These are phyloP conservation scores for Spicauda simplicius DNA, from an alignment of 2,888 invertebrate genomes.

Conservation along the genomic window DNA sequence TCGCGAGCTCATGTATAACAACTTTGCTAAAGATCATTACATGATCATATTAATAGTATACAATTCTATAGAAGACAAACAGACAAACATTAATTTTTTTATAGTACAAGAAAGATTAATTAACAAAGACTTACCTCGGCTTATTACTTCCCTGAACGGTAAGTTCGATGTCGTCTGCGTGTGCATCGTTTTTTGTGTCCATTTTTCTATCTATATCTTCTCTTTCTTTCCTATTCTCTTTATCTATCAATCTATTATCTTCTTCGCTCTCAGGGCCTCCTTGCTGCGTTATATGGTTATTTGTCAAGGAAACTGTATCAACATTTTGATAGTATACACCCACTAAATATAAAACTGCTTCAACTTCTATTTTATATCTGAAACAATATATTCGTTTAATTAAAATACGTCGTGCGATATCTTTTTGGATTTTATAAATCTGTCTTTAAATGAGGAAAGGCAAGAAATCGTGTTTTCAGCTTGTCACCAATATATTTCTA, in stretches of 20 bases:
- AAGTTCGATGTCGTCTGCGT: constrained; percentile 74
- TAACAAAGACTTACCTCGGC: constrained; percentile 63
- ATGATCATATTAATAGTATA: too few relatives aligned
- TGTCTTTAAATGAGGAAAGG: too few relatives aligned
- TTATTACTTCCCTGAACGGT: constrained; percentile 75
- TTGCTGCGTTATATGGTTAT: constrained; percentile 42
- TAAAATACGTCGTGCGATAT: not conserved
- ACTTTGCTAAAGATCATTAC: too few relatives aligned
- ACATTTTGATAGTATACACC: constrained; percentile 70
- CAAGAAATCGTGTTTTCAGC: too few relatives aligned
- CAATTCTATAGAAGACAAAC: too few relatives aligned
- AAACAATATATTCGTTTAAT: constrained; percentile 48
- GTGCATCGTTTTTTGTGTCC: constrained; percentile 71
- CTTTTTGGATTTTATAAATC: too few relatives aligned
- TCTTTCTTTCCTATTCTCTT: constrained; percentile 42
- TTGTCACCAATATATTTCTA: too few relatives aligned
- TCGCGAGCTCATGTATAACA: too few relatives aligned
- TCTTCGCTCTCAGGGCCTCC: constrained; percentile 44
- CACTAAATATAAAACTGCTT: constrained; percentile 61
- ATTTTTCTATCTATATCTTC: constrained; percentile 54
- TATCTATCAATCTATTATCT: constrained; percentile 38
- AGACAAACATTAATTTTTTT: too few relatives aligned
- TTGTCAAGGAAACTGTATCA: constrained; percentile 64
- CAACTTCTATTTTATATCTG: constrained; percentile 55
- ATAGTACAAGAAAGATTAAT: not conserved